These are phyloP conservation scores for Thera obeliscata DNA, from an alignment of 2,888 invertebrate genomes.

Conservation along the genomic window DNA sequence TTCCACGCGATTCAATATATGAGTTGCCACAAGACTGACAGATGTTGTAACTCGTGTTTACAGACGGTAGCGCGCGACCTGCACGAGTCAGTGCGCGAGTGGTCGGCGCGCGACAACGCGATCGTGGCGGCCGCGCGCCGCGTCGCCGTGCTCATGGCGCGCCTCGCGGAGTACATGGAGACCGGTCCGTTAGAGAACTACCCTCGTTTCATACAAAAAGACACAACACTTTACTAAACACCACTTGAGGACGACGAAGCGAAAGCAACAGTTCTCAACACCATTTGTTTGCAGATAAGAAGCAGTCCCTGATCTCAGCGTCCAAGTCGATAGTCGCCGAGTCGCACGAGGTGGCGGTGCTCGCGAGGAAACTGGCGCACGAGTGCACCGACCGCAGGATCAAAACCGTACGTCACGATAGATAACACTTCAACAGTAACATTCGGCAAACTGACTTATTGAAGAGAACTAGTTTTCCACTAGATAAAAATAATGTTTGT, in stretches of 20 bases:
- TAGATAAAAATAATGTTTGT: background rate
- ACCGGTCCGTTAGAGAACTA: constrained; percentile 50
- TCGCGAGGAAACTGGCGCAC: constrained; percentile 97
- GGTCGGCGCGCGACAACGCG: constrained; percentile 99
- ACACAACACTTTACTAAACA: too few relatives aligned
- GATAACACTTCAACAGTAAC: too few relatives aligned
- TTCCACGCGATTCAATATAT: too few relatives aligned
- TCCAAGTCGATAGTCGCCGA: constrained; percentile 98
- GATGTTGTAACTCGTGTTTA: background rate
- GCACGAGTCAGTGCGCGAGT: constrained; percentile 98
- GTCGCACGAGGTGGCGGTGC: constrained; percentile 97
- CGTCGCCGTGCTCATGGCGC: constrained; percentile 98
- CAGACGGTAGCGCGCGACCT: constrained; percentile 94
- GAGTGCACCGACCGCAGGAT: constrained; percentile 99
- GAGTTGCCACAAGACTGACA: too few relatives aligned
- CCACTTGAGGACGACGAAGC: background rate
- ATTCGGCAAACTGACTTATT: too few relatives aligned
- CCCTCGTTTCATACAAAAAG: too few relatives aligned
- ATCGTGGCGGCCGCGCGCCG: constrained; percentile 98
- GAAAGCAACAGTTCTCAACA: background rate
- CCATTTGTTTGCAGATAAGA: constrained; percentile 87
- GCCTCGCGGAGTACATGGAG: constrained; percentile 89
- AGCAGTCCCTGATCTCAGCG: constrained; percentile 96
- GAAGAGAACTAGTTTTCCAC: too few relatives aligned
- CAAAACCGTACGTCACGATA: constrained; percentile 88